These are phyloP conservation scores for Scomberomorus guttatus DNA, from an alignment of 2,797 vertebrate genomes.

Conservation along the genomic window DNA sequence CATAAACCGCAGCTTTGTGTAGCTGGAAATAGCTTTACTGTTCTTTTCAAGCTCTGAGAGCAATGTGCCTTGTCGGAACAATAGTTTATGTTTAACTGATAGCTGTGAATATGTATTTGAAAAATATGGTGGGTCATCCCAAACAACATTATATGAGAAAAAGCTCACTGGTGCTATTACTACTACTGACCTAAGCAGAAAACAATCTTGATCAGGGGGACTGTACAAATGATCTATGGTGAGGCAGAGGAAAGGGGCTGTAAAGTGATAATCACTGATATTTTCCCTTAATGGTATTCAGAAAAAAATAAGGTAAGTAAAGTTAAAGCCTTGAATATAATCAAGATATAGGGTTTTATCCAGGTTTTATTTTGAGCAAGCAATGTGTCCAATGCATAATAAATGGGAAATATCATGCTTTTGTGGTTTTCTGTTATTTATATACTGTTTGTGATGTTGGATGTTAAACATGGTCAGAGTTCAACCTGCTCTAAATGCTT, in stretches of 20 bases:
- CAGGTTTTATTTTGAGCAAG: conserved; percentile 1
- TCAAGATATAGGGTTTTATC: not conserved
- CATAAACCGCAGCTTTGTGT: not conserved
- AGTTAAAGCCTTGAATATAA: conserved; percentile 13
- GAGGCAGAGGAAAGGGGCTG: no score
- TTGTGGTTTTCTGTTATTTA: no score
- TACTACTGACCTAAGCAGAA: not conserved
- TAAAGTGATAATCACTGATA: conserved; percentile 1
- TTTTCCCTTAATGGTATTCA: conserved; percentile 2
- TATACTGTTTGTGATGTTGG: no score
- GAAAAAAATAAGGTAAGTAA: conserved; percentile 5
- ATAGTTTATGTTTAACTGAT: no score
- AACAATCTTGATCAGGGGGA: no score
- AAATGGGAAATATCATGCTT: no score
- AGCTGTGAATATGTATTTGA: no score
- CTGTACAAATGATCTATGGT: no score
- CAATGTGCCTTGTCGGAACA: no score
- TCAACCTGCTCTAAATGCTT: no score
- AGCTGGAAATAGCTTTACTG: not conserved
- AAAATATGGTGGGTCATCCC: conserved; percentile 23
- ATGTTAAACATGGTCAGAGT: no score
- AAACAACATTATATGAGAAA: not conserved
- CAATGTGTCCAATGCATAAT: not conserved
- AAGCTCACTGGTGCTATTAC: conserved; percentile 14
- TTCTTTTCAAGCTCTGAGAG: not conserved